Evolutionary conservation across 2,113 vertebrate species (phyloP).

Genomic region (Vidua macroura): DNA sequence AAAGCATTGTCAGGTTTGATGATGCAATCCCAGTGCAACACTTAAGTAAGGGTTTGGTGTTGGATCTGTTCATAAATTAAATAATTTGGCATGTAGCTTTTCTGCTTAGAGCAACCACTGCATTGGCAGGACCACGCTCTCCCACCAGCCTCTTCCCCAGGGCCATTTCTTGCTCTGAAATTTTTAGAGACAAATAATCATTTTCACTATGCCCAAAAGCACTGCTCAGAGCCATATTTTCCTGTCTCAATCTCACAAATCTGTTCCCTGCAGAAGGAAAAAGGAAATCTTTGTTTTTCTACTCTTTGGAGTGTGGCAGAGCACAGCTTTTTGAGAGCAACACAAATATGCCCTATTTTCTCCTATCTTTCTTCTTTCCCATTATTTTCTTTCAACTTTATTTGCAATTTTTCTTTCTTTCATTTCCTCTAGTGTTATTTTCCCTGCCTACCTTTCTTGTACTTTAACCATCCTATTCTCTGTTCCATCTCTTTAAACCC

Average conservation of each 20-base stretch:
- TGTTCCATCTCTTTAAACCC: neutral
- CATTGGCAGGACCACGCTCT: neutral
- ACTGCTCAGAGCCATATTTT: neutral
- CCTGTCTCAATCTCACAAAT: neutral
- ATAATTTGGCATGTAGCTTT: neutral
- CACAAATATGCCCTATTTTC: constrained; percentile 6
- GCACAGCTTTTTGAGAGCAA: neutral
- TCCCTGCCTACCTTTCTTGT: neutral
- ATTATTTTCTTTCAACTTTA: neutral
- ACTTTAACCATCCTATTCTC: neutral
- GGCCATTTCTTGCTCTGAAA: neutral
- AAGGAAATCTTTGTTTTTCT: neutral
- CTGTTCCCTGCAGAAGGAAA: neutral
- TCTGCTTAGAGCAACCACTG: neutral
- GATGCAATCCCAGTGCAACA: neutral
- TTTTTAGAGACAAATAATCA: neutral
- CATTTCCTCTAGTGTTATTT: constrained; percentile 7
- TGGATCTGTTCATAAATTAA: neutral
- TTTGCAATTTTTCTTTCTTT: constrained; percentile 11
- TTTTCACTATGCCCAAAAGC: neutral
- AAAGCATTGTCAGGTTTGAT: neutral
- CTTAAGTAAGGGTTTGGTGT: neutral
- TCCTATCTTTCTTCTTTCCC: neutral
- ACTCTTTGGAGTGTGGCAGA: neutral
- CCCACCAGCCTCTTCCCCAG: neutral